Base-by-base conservation (phyloP, 2,888 invertebrate species). In the Megaustenia siamemsis region DNA sequence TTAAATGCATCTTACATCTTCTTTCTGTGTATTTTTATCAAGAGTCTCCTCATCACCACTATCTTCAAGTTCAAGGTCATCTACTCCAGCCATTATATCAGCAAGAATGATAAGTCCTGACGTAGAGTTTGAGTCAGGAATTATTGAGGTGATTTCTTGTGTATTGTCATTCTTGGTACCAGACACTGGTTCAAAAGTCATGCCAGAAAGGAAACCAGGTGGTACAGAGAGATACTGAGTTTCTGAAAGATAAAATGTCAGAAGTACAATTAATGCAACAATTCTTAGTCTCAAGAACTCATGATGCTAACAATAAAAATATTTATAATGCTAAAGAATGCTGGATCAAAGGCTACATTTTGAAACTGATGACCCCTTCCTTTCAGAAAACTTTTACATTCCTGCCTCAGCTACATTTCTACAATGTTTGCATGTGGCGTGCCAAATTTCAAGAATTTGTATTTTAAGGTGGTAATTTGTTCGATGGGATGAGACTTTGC, bases 141-240 rank as follows among this genome's bases (percentile, higher is more conserved):
- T n/a, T 38, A 35, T 60, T n/a, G 68, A 35, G 15, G 49, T 45
- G 6, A 93, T 96, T 83, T 95, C 86, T 88, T 94, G 94, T 40
- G 88, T 89, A 10, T 18, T 28, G 35, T 38, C 12, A 12, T 45
- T 49, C n/a, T 45, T 40, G 15, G 5, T 32, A 32, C 45, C 3
- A 28, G 45, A 4, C n/a, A 24, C 3, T n/a, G 69, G 45, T 38
- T 66, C 53, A 71, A 82, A 78, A 8, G 28, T 63, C 84, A 84
- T 66, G 18, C 84, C 84, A 38, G 63, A 45, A 21, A 32, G 15
- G 28, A 84, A 81, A 24, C 76, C 84, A 28, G 84, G 84, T 45
- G 84, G 80, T 0, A 79, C 71, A 18, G 80, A 45, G 10, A 84
- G 73, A 75, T 80, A 84, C 35, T 80, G 71, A 18, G 49, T 35